These are phyloP conservation scores for Bergia puertoricense DNA, from an alignment of 92 coral and sea anemone genomes.

Conservation along the genomic window DNA sequence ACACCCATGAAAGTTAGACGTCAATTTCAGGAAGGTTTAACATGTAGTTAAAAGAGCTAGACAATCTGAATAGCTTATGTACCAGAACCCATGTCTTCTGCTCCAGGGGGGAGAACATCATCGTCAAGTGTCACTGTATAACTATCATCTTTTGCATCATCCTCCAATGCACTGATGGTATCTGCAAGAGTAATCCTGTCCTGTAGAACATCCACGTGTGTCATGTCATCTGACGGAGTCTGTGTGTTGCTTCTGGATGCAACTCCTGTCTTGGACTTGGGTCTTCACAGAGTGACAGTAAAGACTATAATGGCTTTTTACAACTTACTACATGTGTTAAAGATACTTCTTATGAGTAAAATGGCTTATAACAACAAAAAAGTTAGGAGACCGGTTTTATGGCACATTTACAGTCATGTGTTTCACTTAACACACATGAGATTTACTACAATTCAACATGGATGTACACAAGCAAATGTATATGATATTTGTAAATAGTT, in stretches of 20 bases:
- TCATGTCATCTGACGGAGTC: constrained; percentile 45
- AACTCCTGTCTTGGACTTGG: constrained; percentile 72
- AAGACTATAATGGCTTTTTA: not conserved
- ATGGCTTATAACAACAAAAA: no score
- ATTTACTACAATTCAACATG: no score
- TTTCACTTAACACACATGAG: no score
- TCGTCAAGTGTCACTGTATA: constrained; percentile 61
- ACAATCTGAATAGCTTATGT: not conserved
- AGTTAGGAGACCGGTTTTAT: no score
- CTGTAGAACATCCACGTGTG: constrained; percentile 61
- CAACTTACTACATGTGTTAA: not conserved
- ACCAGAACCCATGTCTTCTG: constrained; percentile 96
- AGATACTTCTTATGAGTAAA: no score
- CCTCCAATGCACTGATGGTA: constrained; percentile 86
- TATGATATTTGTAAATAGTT: no score
- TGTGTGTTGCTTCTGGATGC: constrained; percentile 59
- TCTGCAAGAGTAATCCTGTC: constrained; percentile 92
- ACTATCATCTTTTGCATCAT: constrained; percentile 81
- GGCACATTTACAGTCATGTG: no score
- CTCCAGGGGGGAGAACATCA: constrained; percentile 83
- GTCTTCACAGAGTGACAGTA: constrained; percentile 37
- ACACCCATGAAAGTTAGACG: no score
- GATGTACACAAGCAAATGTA: no score
- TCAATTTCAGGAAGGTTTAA: no score
- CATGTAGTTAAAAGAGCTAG: no score